Base-by-base conservation (phyloP, 2,888 invertebrate species). In the Idaea straminata region DNA sequence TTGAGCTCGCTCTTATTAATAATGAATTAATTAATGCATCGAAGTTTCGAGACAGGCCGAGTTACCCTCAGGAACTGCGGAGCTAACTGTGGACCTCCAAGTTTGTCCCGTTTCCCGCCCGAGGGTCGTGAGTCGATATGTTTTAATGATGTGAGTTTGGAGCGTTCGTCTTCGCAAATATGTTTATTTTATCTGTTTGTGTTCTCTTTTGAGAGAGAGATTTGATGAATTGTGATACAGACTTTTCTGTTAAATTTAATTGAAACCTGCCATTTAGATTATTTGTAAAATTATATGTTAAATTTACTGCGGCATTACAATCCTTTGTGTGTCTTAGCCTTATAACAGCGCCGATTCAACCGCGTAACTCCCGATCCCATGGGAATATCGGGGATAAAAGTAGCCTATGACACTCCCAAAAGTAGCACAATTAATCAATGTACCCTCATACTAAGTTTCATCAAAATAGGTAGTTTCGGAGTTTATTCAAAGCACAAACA, bases 21-120 rank as follows among this genome's bases (percentile, higher is more conserved):
- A 85, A 84, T 85, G 71, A 85, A 87, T 86, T 88, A 88, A 88
- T 88, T 86, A 88, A 87, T 89, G 84, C 86, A 88, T 85, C 79
- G 83, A 81, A 79, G 75, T 81, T 82, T 69, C 70, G 73, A 80
- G 79, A 79, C 79, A 74, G 73, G 16, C 57, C n/a, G n/a, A 61
- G 67, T 66, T 67, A 58, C 65, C 36, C 36, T 47, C 7, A 47
- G 47, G 59, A 61, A 61, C 36, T 62, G 61, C 61, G 57, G 60
- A 58, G 65, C 35, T 35, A 62, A 59, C 16, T 35, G 25, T 36
- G 38, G n/a, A 59, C 58, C 61, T 36, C 13, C 59, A 63, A 66
- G 59, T 66, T 63, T 57, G 36, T 59, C 47, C 47, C 61, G 60
- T 35, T 63, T 66, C 38, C 10, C 35, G 35, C 59, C 59, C 13